Conservation (phyloP, 2,113 vertebrate genomes). For the Xiphophorus couchianus region DNA sequence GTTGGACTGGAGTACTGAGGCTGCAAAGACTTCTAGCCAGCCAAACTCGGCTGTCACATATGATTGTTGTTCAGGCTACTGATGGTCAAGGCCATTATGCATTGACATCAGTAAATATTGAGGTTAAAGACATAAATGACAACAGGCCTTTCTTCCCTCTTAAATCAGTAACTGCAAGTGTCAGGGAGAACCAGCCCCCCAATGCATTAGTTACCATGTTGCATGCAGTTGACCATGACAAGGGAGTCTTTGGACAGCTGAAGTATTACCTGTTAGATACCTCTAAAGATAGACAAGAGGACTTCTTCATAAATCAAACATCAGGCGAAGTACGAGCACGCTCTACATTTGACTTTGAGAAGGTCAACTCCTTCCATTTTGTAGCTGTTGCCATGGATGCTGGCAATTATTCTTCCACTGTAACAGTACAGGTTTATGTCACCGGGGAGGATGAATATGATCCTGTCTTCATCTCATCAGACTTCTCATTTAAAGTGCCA, state of each 20-base stretch:
- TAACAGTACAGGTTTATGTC: conserved; percentile 90
- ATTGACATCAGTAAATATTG: conserved; percentile 85
- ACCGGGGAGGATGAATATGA: conserved; percentile 95
- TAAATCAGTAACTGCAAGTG: conserved; percentile 84
- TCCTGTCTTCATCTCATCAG: conserved; percentile 87
- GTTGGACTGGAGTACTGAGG: conserved; percentile 84
- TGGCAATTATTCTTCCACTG: conserved; percentile 91
- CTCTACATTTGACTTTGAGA: conserved; percentile 90
- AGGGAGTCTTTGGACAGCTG: conserved; percentile 86
- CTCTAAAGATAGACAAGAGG: conserved; percentile 69
- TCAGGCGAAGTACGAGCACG: conserved; percentile 86
- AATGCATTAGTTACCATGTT: conserved; percentile 90
- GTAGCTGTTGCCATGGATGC: conserved; percentile 86
- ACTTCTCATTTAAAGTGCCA: conserved; percentile 89
- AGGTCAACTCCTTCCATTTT: conserved; percentile 85
- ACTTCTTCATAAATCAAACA: conserved; percentile 86
- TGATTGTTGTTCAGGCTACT: conserved; percentile 87
- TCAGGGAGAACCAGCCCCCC: conserved; percentile 91
- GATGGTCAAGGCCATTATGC: conserved; percentile 85
- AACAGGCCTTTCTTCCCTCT: conserved; percentile 92
- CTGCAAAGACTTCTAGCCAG: conserved; percentile 83
- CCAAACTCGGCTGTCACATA: conserved; percentile 81
- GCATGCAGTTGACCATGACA: conserved; percentile 87
- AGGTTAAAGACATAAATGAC: conserved; percentile 95
- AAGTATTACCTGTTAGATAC: conserved; percentile 81